A percentile compares a stretch with the other conserved stretches of the same genome.
Conservation (phyloP, 1,140 invertebrate species). For the Calosoma granatense region DNA sequence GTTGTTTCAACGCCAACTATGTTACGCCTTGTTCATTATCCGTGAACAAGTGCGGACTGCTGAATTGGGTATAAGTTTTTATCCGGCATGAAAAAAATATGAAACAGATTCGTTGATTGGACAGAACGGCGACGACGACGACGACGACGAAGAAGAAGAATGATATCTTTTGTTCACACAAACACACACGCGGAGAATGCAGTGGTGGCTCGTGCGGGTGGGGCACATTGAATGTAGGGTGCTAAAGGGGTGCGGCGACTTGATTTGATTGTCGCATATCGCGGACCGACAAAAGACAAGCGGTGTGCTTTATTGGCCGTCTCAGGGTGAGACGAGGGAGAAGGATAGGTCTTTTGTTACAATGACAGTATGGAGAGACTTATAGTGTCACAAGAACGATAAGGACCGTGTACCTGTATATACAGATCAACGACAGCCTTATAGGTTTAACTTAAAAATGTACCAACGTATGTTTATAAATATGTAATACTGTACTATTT, state of each 20-base stretch:
- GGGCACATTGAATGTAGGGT: not conserved
- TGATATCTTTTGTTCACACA: not conserved
- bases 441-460: no score
- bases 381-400: not conserved
- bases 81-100: slow-evolving; percentile 2
- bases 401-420: not conserved
- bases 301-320: not conserved
- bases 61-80: not conserved
- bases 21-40: slow-evolving; percentile 8
- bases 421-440: not conserved
- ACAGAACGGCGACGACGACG: no score
- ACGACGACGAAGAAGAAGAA: not conserved
- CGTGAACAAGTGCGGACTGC: not conserved
- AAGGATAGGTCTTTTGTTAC: not conserved
- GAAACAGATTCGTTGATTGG: slow-evolving; percentile 4
- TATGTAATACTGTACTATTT: no score
- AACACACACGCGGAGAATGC: not conserved
- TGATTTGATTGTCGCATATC: slow-evolving; percentile 4
- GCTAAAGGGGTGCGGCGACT: slow-evolving; percentile 1
- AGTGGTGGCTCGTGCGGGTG: no score
- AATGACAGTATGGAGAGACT: not conserved
- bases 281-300: not conserved
- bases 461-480: no score
- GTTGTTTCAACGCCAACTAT: slow-evolving; percentile 2
- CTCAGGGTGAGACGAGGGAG: no score